These are phyloP conservation scores for Platanista minor DNA, from an alignment of 2,113 vertebrate genomes.

Conservation along the genomic window DNA sequence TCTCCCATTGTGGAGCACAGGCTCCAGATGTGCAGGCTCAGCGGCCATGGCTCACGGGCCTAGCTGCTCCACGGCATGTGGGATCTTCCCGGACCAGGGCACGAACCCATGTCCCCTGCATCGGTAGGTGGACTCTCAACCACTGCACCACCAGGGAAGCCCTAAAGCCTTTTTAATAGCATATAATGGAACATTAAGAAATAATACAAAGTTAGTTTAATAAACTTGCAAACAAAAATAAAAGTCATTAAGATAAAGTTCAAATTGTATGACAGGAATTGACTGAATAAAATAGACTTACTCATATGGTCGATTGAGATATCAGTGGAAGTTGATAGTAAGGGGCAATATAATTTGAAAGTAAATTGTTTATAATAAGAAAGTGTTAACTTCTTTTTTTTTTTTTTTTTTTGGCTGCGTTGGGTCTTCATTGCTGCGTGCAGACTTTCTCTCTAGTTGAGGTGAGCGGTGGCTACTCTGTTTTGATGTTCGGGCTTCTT, in stretches of 20 bases:
- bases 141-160: too few relatives aligned
- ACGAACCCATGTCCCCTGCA: too few relatives aligned
- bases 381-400: conserved; percentile 72
- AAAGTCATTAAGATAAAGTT: conserved; percentile 72
- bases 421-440: too few relatives aligned
- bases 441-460: too few relatives aligned
- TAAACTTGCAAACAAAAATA: conserved; percentile 55
- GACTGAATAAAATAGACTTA: conserved; percentile 68
- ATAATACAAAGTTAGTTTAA: conserved; percentile 36
- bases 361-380: conserved; percentile 74
- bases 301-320: conserved; percentile 69
- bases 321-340: conserved; percentile 65
- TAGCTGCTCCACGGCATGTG: too few relatives aligned
- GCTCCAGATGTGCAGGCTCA: too few relatives aligned
- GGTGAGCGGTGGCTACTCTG: too few relatives aligned
- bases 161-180: neutral
- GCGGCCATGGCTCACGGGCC: too few relatives aligned
- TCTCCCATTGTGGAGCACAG: too few relatives aligned
- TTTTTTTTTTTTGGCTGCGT: neutral
- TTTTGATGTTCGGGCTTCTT: too few relatives aligned
- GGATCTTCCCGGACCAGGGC: too few relatives aligned
- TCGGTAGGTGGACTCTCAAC: too few relatives aligned
- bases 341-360: conserved; percentile 71
- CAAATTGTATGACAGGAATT: conserved; percentile 64
- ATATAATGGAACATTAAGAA: conserved; percentile 13